These are phyloP conservation scores for Threskiornis aethiopicus DNA, from an alignment of 2,797 vertebrate genomes.

Conservation along the genomic window DNA sequence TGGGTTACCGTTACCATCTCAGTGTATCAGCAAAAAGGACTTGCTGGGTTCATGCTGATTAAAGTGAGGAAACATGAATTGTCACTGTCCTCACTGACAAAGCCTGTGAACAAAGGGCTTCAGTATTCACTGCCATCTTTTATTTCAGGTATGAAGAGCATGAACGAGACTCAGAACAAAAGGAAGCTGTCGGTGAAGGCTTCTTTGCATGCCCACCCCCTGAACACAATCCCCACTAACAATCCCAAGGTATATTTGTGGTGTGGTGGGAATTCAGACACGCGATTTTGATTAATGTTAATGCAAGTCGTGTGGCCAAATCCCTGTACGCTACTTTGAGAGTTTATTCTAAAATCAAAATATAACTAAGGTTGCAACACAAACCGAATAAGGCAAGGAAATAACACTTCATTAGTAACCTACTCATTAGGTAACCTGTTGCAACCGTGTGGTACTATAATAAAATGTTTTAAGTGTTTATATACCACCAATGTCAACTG, in stretches of 20 bases:
- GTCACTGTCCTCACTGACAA: not conserved
- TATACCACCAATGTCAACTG: not conserved
- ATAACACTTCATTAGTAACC: constrained; percentile 61
- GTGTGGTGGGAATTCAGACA: constrained; percentile 38
- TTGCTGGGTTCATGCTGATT: not conserved
- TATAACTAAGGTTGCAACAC: constrained; percentile 54
- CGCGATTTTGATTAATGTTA: constrained; percentile 58
- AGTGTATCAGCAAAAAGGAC: not conserved
- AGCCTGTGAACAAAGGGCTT: not conserved
- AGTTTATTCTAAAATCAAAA: constrained; percentile 49
- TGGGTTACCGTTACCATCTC: not conserved
- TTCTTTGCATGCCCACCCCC: not conserved
- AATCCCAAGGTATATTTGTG: not conserved
- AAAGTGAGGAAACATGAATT: not conserved
- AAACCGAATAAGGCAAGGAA: constrained; percentile 54
- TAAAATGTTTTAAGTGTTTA: constrained; percentile 51
- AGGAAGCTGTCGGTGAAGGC: not conserved
- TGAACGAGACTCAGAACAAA: not conserved
- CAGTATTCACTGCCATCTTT: not conserved
- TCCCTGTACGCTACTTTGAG: constrained; percentile 43
- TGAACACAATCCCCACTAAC: not conserved
- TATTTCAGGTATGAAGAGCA: constrained; percentile 6
- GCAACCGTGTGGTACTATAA: not conserved
- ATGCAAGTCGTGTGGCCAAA: constrained; percentile 51
- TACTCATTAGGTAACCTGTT: constrained; percentile 17